These are phyloP conservation scores for Ectemnius lituratus DNA, from an alignment of 2,888 invertebrate genomes.

Conservation along the genomic window DNA sequence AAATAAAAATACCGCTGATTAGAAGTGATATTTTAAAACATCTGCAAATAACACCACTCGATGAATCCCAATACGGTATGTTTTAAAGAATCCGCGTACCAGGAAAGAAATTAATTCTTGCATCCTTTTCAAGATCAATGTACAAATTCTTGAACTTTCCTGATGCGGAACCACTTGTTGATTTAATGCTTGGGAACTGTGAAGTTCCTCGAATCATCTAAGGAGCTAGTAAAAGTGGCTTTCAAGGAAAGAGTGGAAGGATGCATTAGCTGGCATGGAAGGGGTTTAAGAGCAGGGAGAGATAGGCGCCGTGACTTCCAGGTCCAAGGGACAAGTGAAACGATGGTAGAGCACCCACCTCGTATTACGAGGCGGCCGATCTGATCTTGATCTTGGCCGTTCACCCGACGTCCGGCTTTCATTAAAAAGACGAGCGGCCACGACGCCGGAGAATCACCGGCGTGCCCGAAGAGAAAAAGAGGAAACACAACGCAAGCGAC, in stretches of 20 bases:
- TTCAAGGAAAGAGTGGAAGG: slow-evolving; percentile 3
- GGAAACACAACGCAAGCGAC: slow-evolving; percentile 38
- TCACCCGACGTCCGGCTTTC: slow-evolving; percentile 60
- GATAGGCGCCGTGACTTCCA: slow-evolving; percentile 20
- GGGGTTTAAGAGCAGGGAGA: background rate
- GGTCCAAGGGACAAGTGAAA: slow-evolving; percentile 44
- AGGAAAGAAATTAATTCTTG: no score
- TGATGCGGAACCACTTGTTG: no score
- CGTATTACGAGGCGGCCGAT: slow-evolving; percentile 35
- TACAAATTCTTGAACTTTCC: no score
- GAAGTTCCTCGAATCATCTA: no score
- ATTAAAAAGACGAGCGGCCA: slow-evolving; percentile 45
- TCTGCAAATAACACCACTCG: no score
- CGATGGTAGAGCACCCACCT: slow-evolving; percentile 39
- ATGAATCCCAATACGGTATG: no score
- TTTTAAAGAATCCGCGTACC: no score
- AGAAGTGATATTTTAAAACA: no score
- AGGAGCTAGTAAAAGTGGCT: background rate
- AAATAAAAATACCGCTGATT: no score
- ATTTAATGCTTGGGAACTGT: no score
- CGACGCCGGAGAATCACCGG: slow-evolving; percentile 12
- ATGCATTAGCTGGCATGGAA: background rate
- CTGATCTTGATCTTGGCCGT: slow-evolving; percentile 70
- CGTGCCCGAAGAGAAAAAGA: slow-evolving; percentile 25
- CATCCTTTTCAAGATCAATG: no score